Evolutionary conservation across 2,113 vertebrate genomes (phyloP), one percentile per base, ranked within the genome.

Genomic region (Nipponia nippon): DNA sequence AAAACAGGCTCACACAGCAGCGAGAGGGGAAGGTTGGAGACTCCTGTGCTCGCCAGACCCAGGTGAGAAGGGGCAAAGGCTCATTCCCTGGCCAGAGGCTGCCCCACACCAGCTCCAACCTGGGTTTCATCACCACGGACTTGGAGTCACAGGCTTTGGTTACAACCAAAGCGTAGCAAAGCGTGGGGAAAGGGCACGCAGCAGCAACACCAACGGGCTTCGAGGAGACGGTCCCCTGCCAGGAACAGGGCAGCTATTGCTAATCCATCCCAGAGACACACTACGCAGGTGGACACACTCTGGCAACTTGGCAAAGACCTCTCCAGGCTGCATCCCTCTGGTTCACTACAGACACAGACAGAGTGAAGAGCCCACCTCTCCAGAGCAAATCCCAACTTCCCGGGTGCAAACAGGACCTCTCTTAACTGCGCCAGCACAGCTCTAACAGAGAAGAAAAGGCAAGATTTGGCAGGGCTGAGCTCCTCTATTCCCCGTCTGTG

Each of bases 171-270:
- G 55, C 5, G 0, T 20, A 42, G 76, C 2, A 2, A 65, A 49
- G 29, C 0, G 0, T 0, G 1, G 16, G 34, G 38, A 34, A 17
- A 66, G 27, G 46, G 20, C 10, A 34, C 1, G 11, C 26, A 38
- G 44, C 46, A 47, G 59, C 72, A 73, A 26, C 53, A 46, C 44
- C 44, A 42, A 44, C 1, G 1, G 22, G 21, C 50, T 76, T 82
- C 0, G 3, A 70, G 58, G 36, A 61, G 67, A 38, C n/a, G 52
- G 22, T 34, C 32, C 56, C 56, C 34, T 34, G 44, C 17, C 58
- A 77, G 23, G 49, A 92, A 46, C 32, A 61, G 63, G 11, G 18
- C 34, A 70, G 50, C 62, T 53, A 93, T 3, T 38, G 38, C 81
- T 67, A 50, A 49, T 69, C 67, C 42, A 44, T 42, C 20, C 40